phyloP scores from a whole-genome alignment of 2,888 invertebrate genomes.

The Blastobasis adustella region DNA sequence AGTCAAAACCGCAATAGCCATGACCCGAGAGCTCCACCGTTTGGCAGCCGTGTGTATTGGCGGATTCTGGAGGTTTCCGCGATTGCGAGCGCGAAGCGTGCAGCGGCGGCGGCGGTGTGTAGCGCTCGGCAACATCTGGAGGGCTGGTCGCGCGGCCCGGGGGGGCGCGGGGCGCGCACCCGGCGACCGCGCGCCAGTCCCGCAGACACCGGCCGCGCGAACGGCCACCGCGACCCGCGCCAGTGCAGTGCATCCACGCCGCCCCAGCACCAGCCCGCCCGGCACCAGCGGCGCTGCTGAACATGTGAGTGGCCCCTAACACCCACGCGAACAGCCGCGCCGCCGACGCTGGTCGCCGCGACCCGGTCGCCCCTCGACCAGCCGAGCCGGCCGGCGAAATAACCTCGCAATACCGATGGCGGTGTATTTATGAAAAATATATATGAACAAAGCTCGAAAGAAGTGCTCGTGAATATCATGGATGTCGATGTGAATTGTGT shows the following conservation, averaged over 20 bases:
- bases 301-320: constrained; percentile 43
- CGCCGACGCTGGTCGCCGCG: constrained; percentile 10
- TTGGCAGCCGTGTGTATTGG: too few species aligned
- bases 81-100: constrained; percentile 18
- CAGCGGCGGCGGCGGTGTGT: constrained; percentile 15
- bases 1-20: too few species aligned
- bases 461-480: not conserved
- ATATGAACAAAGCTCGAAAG: too few species aligned
- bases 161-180: constrained; percentile 49
- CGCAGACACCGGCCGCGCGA: constrained; percentile 71
- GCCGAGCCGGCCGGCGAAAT: constrained; percentile 55
- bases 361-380: constrained; percentile 11
- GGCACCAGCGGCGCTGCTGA: not conserved
- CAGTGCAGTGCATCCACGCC: too few species aligned
- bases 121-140: constrained; percentile 45
- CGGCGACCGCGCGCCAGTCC: constrained; percentile 65
- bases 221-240: constrained; percentile 57
- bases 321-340: constrained; percentile 51
- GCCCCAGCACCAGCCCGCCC: not conserved
- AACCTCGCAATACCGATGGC: constrained; percentile 38
- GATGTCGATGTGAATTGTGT: constrained; percentile 4
- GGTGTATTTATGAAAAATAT: constrained; percentile 38
- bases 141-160: constrained; percentile 46
- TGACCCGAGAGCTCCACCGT: too few species aligned
- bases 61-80: constrained; percentile 45